These are phyloP conservation scores for Resseliella maxima DNA, from an alignment of 2,888 invertebrate genomes.

Conservation along the genomic window DNA sequence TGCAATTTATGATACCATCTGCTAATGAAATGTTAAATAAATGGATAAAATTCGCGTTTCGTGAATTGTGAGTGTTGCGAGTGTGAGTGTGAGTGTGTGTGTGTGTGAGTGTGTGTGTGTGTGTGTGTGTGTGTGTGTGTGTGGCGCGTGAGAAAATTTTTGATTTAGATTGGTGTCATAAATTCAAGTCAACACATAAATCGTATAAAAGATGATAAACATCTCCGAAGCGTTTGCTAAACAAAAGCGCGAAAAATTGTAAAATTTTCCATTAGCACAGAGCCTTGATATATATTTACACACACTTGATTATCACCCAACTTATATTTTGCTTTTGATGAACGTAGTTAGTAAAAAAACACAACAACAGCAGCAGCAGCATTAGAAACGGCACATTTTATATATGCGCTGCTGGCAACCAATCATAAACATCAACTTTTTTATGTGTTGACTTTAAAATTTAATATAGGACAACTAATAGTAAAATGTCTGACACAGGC, in stretches of 20 bases:
- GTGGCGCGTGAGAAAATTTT: background rate
- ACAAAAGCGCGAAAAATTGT: background rate
- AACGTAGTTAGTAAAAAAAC: background rate
- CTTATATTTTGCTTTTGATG: background rate
- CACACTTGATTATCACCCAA: background rate
- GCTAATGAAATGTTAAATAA: constrained; percentile 32
- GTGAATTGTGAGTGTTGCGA: background rate
- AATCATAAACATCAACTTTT: constrained; percentile 34
- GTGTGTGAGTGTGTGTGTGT: background rate
- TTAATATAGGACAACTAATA: background rate
- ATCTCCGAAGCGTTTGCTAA: no score
- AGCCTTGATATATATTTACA: background rate
- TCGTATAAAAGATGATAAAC: constrained; percentile 18
- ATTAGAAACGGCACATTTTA: background rate
- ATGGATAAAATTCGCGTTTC: background rate
- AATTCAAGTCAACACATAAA: constrained; percentile 18
- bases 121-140: background rate
- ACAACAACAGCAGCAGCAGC: no score
- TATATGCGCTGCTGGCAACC: background rate
- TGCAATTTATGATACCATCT: constrained; percentile 30
- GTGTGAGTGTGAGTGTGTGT: background rate
- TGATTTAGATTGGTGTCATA: constrained; percentile 24
- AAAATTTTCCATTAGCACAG: background rate
- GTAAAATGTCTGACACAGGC: constrained; percentile 2
- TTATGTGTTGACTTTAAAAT: constrained; percentile 29